A percentile compares a stretch with the other conserved stretches of the same genome.
These are phyloP conservation scores for Patella ulyssiponensis DNA, from an alignment of 2,888 invertebrate genomes.

Conservation along the genomic window DNA sequence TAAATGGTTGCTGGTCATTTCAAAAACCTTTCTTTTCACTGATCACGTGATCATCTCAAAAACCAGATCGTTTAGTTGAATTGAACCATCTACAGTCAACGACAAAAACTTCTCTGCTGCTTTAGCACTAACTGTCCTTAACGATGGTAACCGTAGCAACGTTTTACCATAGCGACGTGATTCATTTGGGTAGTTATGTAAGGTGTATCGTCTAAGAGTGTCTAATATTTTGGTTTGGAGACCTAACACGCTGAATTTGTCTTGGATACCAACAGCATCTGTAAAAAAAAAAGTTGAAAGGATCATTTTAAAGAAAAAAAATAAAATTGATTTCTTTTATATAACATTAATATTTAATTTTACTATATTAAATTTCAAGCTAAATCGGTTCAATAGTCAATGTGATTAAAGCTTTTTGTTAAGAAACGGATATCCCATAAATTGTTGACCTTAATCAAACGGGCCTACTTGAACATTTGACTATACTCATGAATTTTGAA, in stretches of 20 bases:
- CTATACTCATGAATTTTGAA: no score
- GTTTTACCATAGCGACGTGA: slow-evolving; percentile 67
- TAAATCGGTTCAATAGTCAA: no score
- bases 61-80: slow-evolving; percentile 69
- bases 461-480: no score
- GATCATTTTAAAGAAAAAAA: background rate
- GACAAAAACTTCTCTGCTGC: slow-evolving; percentile 70
- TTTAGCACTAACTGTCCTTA: slow-evolving; percentile 70
- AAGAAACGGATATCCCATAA: no score
- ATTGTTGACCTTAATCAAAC: no score
- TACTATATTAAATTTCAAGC: no score
- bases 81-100: slow-evolving; percentile 66
- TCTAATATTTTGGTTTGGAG: slow-evolving; percentile 68
- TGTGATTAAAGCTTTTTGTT: no score
- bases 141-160: slow-evolving; percentile 67
- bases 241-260: slow-evolving; percentile 59
- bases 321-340: no score
- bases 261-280: slow-evolving; percentile 69
- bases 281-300: slow-evolving; percentile 25
- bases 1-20: no score
- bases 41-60: slow-evolving; percentile 68
- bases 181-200: slow-evolving; percentile 57
- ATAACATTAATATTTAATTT: no score
- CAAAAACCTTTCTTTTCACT: no score
- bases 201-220: slow-evolving; percentile 64